Evolutionary conservation across 2,113 vertebrate genomes (phyloP).

Genomic region (Marcusenius ussheri): DNA sequence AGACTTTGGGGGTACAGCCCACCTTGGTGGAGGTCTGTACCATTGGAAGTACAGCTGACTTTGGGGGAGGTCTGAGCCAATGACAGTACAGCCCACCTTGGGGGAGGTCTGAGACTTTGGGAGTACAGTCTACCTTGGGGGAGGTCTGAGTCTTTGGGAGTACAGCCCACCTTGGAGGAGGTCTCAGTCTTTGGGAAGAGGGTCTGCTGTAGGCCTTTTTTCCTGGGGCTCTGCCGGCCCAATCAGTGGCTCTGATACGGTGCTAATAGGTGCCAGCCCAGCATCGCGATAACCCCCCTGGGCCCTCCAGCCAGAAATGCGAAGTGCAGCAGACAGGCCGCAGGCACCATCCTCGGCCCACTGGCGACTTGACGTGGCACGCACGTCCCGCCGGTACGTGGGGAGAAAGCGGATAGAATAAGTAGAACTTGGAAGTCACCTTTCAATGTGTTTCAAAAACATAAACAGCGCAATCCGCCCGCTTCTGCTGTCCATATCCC

Average conservation of each 20-base stretch:
- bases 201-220: not conserved
- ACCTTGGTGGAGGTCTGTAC: no score
- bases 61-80: no score
- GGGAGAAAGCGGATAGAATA: constrained; percentile 28
- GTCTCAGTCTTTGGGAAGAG: not conserved
- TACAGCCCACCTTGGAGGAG: not conserved
- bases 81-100: no score
- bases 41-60: no score
- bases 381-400: not conserved
- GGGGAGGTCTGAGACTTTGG: no score
- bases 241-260: not conserved
- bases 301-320: not conserved
- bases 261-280: not conserved
- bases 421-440: constrained; percentile 19
- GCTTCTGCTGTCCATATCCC: not conserved
- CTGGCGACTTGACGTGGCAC: not conserved
- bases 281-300: not conserved
- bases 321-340: not conserved
- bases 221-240: not conserved
- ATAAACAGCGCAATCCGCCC: not conserved
- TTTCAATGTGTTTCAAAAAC: not conserved
- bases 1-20: no score
- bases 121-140: no score
- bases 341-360: not conserved
- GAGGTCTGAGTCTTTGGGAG: no score